Conservation (phyloP, 1,140 invertebrate genomes). For the Dinothrombium tinctorium region DNA sequence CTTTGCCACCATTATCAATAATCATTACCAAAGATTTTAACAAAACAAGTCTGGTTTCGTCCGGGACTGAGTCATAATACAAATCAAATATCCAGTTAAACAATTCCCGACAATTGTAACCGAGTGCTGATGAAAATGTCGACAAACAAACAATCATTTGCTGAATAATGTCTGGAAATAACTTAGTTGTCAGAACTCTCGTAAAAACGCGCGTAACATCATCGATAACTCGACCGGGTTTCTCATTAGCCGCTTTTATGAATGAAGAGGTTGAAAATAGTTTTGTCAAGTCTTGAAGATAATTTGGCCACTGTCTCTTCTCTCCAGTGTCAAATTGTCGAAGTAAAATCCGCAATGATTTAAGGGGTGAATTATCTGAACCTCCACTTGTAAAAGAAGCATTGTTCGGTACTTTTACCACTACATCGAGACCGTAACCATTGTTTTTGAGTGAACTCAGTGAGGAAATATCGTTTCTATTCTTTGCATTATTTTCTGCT, state of each 20-base stretch:
- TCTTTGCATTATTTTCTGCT: too few species aligned
- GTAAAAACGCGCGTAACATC: conserved; percentile 7
- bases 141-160: conserved; percentile 9
- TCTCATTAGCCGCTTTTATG: not conserved
- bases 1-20: conserved; percentile 7
- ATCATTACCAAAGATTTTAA: conserved; percentile 45
- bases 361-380: too few species aligned
- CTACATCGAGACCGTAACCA: too few species aligned
- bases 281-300: conserved; percentile 6
- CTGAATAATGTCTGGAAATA: conserved; percentile 11
- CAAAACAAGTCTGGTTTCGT: conserved; percentile 46
- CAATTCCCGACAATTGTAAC: conserved; percentile 10
- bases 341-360: not conserved
- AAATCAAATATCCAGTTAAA: conserved; percentile 48
- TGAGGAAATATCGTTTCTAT: too few species aligned
- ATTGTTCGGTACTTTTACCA: too few species aligned
- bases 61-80: conserved; percentile 32
- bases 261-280: conserved; percentile 3
- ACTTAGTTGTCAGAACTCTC: conserved; percentile 6
- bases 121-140: conserved; percentile 1
- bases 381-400: too few species aligned
- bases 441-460: too few species aligned
- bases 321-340: conserved; percentile 10
- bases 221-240: conserved; percentile 3
- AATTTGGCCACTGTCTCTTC: conserved; percentile 11